These are phyloP conservation scores for Lutjanus campechanus DNA, from an alignment of 2,797 vertebrate genomes.

Conservation along the genomic window DNA sequence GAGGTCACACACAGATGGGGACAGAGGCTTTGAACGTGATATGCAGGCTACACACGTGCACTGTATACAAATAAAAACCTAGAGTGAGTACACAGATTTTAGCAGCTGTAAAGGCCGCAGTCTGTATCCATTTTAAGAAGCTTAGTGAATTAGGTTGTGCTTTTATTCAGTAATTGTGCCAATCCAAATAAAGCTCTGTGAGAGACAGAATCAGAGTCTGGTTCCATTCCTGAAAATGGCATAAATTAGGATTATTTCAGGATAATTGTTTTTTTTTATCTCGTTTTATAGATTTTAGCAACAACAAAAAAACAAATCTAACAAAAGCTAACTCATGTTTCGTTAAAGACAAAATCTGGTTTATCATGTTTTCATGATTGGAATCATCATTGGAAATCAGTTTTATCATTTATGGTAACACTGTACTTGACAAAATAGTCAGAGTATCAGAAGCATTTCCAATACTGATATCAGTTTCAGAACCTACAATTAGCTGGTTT, in stretches of 20 bases:
- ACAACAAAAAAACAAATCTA: too few relatives aligned
- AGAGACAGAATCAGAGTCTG: conserved; percentile 55
- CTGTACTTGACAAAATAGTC: not conserved
- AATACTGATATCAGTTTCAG: too few relatives aligned
- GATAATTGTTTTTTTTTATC: conserved; percentile 18
- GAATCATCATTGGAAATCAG: not conserved
- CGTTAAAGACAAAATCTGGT: not conserved
- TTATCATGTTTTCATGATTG: not conserved
- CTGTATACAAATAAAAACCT: conserved; percentile 71
- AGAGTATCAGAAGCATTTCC: too few relatives aligned
- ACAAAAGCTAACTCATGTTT: not conserved
- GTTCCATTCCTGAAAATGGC: conserved; percentile 39
- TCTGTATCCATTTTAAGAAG: conserved; percentile 63
- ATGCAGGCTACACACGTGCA: conserved; percentile 68
- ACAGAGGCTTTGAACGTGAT: conserved; percentile 47
- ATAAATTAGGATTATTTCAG: conserved; percentile 24
- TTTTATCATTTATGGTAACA: not conserved
- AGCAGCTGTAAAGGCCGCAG: conserved; percentile 36
- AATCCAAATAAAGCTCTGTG: conserved; percentile 65
- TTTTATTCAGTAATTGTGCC: conserved; percentile 61
- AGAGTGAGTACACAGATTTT: conserved; percentile 41
- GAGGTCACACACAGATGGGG: conserved; percentile 76
- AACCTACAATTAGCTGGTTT: not conserved
- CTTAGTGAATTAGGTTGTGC: conserved; percentile 76
- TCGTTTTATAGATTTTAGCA: not conserved